phyloP scores from a whole-genome alignment of 1,140 invertebrate species.

The Augochlora pura region DNA sequence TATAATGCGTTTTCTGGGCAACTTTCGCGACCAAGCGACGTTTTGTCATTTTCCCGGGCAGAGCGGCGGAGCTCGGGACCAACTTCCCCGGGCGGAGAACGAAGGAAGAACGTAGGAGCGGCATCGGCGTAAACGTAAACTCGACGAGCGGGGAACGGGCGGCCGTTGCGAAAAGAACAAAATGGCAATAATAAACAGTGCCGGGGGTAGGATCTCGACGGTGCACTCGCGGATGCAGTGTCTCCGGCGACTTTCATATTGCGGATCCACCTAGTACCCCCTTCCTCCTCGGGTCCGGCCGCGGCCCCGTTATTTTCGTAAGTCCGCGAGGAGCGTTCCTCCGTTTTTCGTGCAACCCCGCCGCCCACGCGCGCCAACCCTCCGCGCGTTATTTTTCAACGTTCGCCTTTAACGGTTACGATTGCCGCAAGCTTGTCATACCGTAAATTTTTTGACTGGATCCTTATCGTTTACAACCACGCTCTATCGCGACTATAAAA shows the following conservation, averaged over 20 bases:
- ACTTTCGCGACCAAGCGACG: slow-evolving; percentile 33
- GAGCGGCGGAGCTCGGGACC: no score
- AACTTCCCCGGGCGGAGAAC: neutral
- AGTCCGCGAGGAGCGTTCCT: neutral
- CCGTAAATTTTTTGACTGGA: slow-evolving; percentile 30
- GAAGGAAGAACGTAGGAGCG: slow-evolving; percentile 8
- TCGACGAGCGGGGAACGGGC: slow-evolving; percentile 2
- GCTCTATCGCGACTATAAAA: slow-evolving; percentile 33
- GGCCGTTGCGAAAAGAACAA: slow-evolving; percentile 4
- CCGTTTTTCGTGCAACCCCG: neutral
- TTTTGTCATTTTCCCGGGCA: slow-evolving; percentile 52
- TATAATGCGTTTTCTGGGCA: slow-evolving; percentile 55
- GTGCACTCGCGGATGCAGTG: neutral
- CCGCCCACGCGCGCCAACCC: neutral
- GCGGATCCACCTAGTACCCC: neutral
- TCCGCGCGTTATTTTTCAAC: neutral
- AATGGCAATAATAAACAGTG: neutral
- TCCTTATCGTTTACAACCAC: slow-evolving; percentile 31
- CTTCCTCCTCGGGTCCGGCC: neutral
- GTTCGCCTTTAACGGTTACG: slow-evolving; percentile 1
- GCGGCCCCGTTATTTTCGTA: slow-evolving; percentile 6
- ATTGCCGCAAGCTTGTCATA: slow-evolving; percentile 13
- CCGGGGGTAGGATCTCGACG: neutral
- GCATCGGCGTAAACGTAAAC: slow-evolving; percentile 29
- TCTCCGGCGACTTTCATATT: neutral